Conservation (phyloP, 2,888 invertebrate species). For the Drosophila nr. perissopoda region DNA sequence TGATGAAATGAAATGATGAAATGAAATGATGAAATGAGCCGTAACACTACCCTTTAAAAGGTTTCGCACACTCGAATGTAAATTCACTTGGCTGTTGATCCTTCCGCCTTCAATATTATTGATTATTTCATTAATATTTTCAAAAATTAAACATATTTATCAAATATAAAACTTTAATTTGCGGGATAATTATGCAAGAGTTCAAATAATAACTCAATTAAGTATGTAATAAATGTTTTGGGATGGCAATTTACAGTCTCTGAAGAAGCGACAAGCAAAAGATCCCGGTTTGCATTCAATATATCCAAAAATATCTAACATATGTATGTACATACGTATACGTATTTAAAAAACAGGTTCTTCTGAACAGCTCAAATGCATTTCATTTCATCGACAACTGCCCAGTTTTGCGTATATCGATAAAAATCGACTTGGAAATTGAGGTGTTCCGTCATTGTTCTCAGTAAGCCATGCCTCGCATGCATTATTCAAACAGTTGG, state of each 20-base stretch:
- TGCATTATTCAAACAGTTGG: neutral
- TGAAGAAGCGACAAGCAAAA: neutral
- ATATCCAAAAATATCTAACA: neutral
- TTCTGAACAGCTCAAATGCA: accelerated
- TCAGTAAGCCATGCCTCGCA: neutral
- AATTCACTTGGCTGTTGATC: neutral
- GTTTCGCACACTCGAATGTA: neutral
- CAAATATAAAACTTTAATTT: neutral
- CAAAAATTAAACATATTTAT: too few species aligned
- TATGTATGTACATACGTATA: accelerated
- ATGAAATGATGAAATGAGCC: too few species aligned
- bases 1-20: too few species aligned
- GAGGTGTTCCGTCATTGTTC: neutral
- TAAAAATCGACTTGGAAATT: neutral
- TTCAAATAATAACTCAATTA: neutral
- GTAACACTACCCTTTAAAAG: neutral
- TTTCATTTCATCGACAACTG: neutral
- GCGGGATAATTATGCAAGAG: neutral
- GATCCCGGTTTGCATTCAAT: neutral
- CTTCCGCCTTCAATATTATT: neutral
- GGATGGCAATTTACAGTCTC: neutral
- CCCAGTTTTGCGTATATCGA: neutral
- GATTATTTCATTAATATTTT: too few species aligned
- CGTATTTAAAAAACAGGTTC: too few species aligned
- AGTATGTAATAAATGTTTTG: neutral